Conservation (phyloP, 2,797 vertebrate species). For the Paratrypauchen microcephalus region DNA sequence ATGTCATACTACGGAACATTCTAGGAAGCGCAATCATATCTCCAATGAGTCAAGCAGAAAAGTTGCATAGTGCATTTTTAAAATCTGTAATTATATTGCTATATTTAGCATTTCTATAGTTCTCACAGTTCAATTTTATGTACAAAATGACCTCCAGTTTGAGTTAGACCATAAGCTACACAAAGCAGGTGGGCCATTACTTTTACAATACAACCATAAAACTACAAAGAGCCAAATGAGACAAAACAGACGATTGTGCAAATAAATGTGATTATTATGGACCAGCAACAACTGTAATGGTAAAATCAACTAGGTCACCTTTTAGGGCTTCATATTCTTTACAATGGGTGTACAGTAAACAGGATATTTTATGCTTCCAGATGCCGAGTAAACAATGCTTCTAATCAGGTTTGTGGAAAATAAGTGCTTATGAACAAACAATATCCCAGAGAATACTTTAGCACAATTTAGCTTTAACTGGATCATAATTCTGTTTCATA, state of each 20-base stretch:
- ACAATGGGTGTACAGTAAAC: background rate
- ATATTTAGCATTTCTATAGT: background rate
- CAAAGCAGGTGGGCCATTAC: conserved; percentile 13
- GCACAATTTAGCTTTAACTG: conserved; percentile 15
- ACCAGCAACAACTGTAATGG: conserved; percentile 11
- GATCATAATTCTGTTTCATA: conserved; percentile 21
- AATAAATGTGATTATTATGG: conserved; percentile 24
- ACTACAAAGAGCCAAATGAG: conserved; percentile 22
- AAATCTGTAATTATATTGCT: background rate
- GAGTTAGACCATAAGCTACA: conserved; percentile 5
- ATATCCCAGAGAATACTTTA: conserved; percentile 9
- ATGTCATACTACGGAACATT: too few species aligned
- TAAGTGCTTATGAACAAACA: background rate
- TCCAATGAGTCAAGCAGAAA: too few species aligned
- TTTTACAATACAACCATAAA: conserved; percentile 22
- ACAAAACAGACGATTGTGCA: conserved; percentile 16
- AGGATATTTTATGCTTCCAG: background rate
- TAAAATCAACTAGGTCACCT: conserved; percentile 3
- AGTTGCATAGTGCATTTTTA: too few species aligned
- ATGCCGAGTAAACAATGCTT: conserved; percentile 1
- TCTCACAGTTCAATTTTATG: background rate
- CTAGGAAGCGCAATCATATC: too few species aligned
- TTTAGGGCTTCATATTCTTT: background rate
- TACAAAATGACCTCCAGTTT: background rate
- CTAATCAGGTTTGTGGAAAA: background rate